Percentiles rank a stretch among this genome's conserved stretches.
These are phyloP conservation scores for Bothrops jararaca DNA, from an alignment of 2,113 vertebrate genomes.

Conservation along the genomic window DNA sequence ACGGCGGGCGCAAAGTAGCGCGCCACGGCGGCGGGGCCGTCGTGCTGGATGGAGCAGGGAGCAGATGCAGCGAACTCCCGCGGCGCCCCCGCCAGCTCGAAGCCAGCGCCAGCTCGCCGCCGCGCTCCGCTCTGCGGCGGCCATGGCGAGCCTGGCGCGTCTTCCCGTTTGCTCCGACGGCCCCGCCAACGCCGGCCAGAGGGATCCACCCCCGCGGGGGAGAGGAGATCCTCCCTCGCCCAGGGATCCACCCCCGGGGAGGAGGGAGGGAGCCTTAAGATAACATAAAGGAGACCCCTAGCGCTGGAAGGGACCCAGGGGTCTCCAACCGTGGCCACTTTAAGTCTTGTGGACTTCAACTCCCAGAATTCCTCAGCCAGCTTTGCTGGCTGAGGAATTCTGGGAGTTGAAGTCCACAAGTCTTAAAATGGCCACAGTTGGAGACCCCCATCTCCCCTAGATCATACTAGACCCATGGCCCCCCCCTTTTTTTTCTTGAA, in stretches of 20 bases:
- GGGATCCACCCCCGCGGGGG: no score
- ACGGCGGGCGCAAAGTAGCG: conserved; percentile 67
- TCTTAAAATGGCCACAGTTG: no score
- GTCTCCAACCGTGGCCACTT: neutral
- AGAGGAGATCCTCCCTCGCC: no score
- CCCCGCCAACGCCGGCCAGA: neutral
- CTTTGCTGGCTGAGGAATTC: no score
- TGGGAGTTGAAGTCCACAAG: no score
- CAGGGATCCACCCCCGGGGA: neutral
- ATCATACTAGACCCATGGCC: no score
- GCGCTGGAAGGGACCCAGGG: neutral
- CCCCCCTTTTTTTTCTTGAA: no score
- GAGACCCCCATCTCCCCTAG: no score
- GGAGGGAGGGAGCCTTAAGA: no score
- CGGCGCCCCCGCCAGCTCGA: conserved; percentile 18
- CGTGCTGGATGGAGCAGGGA: conserved; percentile 73
- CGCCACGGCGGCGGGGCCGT: conserved; percentile 68
- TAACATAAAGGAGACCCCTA: no score
- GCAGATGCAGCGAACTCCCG: conserved; percentile 58
- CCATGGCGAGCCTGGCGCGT: neutral
- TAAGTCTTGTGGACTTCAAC: neutral
- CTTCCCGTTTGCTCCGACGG: neutral
- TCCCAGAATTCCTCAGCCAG: neutral
- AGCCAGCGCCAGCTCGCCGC: conserved; percentile 42
- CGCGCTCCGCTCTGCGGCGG: neutral